Conservation (phyloP, 53 echinoderm and acorn worm genomes). For the Stichopus horrens region DNA sequence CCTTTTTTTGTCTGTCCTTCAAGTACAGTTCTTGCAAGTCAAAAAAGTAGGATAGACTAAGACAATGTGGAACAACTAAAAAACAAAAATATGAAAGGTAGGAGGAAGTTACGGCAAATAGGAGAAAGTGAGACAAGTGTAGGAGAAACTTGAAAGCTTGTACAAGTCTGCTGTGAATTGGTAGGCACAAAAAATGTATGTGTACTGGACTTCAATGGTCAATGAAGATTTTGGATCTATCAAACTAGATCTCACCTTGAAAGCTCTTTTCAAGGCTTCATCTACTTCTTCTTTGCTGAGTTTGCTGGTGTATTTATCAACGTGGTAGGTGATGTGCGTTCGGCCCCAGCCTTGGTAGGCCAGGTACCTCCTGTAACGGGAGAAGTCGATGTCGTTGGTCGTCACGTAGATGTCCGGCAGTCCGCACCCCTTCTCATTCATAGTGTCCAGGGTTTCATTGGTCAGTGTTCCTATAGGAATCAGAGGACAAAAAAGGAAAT, state of each 20-base stretch:
- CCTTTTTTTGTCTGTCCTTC: too few species aligned
- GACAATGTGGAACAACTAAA: too few species aligned
- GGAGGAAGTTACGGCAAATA: too few species aligned
- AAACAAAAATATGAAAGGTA: too few species aligned
- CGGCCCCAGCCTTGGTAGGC: constrained; percentile 15
- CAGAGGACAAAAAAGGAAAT: background rate
- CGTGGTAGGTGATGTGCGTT: constrained; percentile 22
- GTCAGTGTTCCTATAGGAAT: background rate
- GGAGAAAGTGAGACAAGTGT: too few species aligned
- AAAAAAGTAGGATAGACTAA: too few species aligned
- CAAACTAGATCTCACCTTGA: background rate
- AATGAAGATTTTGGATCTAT: too few species aligned
- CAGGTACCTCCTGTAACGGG: constrained; percentile 18
- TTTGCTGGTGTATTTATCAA: background rate
- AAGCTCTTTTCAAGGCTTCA: constrained; percentile 3
- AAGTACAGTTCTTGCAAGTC: too few species aligned
- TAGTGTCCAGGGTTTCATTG: constrained; percentile 21
- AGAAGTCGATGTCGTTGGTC: constrained; percentile 28
- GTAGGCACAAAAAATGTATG: too few species aligned
- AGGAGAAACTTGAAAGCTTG: too few species aligned
- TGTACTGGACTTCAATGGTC: too few species aligned
- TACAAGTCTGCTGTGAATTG: too few species aligned
- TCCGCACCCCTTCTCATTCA: constrained; percentile 26
- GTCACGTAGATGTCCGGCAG: constrained; percentile 30
- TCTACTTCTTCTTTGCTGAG: background rate